Conservation (phyloP, 2,797 vertebrate genomes). For the Nothura maculosa region DNA sequence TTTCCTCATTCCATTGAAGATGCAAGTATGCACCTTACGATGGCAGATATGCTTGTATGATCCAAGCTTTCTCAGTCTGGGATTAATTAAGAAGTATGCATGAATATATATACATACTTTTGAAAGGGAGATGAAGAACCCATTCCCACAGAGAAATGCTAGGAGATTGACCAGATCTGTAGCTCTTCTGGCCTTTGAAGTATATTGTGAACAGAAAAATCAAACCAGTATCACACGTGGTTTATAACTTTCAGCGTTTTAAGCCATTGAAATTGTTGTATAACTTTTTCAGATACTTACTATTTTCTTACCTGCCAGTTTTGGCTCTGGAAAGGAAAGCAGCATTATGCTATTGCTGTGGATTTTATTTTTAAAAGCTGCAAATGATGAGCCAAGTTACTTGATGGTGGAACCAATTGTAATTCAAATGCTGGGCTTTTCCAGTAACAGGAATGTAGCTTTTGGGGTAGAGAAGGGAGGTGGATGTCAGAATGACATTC, state of each 20-base stretch:
- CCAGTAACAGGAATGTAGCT: constrained; percentile 64
- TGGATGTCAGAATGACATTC: constrained; percentile 3
- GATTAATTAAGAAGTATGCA: constrained; percentile 44
- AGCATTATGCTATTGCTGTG: constrained; percentile 46
- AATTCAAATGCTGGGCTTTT: constrained; percentile 54
- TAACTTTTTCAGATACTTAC: background rate
- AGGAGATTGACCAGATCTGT: background rate
- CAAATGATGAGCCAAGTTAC: constrained; percentile 56
- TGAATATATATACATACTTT: constrained; percentile 35
- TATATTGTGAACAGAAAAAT: constrained; percentile 53
- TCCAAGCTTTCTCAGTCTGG: constrained; percentile 63
- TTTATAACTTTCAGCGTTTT: constrained; percentile 45
- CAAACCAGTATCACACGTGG: constrained; percentile 37
- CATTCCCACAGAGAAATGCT: constrained; percentile 25
- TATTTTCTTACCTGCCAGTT: constrained; percentile 23
- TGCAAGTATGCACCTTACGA: background rate
- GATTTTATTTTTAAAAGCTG: constrained; percentile 64
- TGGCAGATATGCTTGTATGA: constrained; percentile 22
- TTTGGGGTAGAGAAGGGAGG: background rate
- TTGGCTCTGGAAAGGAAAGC: constrained; percentile 50
- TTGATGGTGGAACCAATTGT: constrained; percentile 31
- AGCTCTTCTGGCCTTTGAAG: constrained; percentile 40
- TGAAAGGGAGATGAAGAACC: constrained; percentile 60
- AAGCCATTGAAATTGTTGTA: constrained; percentile 38
- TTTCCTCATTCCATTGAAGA: background rate